Conservation (phyloP, 1,140 invertebrate species). For the Chironomus tepperi region DNA sequence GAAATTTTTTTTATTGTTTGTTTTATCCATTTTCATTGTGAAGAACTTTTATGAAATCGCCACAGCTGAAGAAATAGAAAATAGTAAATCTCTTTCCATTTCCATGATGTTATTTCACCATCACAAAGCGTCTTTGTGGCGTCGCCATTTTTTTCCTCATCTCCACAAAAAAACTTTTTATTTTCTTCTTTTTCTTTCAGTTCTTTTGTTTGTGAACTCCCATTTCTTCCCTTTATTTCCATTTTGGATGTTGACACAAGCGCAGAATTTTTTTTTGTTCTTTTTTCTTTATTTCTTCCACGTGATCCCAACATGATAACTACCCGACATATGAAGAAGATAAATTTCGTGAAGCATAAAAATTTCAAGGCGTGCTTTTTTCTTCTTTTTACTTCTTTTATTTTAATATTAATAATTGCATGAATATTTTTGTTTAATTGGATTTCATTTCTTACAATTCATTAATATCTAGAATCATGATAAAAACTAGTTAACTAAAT, state of each 20-base stretch:
- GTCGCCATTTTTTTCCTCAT: not conserved
- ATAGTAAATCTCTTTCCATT: not conserved
- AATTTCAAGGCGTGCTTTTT: not conserved
- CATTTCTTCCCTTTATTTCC: no score
- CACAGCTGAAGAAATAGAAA: not conserved
- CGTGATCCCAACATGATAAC: not conserved
- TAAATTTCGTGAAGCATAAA: not conserved
- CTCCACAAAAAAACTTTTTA: not conserved
- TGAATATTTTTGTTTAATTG: no score
- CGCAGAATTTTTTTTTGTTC: not conserved
- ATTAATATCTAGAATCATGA: no score
- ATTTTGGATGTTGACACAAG: not conserved
- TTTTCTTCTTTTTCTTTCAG: not conserved
- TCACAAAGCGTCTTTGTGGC: not conserved
- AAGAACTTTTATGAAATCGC: not conserved
- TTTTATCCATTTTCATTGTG: not conserved
- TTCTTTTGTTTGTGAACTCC: not conserved
- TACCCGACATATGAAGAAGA: not conserved
- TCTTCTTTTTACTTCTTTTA: no score
- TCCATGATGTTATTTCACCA: not conserved
- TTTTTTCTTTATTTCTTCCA: not conserved
- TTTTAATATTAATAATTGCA: no score
- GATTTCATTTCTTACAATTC: no score
- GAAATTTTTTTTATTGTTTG: not conserved
- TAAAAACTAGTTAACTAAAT: no score